These are phyloP conservation scores for Scatophagus argus DNA, from an alignment of 2,113 vertebrate genomes.

Conservation along the genomic window DNA sequence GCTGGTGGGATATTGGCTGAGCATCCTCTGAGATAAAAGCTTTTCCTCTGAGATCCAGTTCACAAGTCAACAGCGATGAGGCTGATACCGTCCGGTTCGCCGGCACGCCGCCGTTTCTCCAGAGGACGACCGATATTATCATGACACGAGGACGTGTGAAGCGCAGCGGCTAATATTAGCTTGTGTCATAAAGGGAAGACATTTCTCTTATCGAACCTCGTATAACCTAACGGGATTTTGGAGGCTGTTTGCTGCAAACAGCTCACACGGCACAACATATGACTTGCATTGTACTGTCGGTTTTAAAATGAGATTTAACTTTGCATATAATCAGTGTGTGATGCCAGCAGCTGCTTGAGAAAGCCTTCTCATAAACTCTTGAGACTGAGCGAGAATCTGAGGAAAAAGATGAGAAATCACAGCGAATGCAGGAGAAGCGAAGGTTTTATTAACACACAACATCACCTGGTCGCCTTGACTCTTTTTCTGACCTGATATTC, in stretches of 20 bases:
- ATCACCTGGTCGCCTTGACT: too few species aligned
- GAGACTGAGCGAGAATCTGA: too few species aligned
- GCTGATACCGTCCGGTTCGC: slow-evolving; percentile 46
- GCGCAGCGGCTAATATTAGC: slow-evolving; percentile 25
- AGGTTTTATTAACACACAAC: too few species aligned
- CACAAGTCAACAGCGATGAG: slow-evolving; percentile 54
- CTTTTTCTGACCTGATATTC: neutral
- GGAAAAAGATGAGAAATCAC: too few species aligned
- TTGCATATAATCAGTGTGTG: neutral
- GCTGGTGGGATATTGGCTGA: slow-evolving; percentile 60
- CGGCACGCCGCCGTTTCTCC: neutral
- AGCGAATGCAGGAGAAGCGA: too few species aligned
- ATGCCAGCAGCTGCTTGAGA: too few species aligned
- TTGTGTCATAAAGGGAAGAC: neutral
- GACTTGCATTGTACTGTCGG: neutral
- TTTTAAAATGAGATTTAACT: neutral
- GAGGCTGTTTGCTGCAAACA: neutral
- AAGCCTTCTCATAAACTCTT: too few species aligned
- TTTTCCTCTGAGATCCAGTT: slow-evolving; percentile 59
- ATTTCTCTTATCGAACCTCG: neutral
- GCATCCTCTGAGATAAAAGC: slow-evolving; percentile 65
- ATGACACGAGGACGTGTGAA: slow-evolving; percentile 5
- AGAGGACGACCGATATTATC: slow-evolving; percentile 24
- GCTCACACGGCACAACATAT: neutral
- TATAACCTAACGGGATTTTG: neutral